phyloP scores from a whole-genome alignment of 2,113 vertebrate genomes.

The Phodopus roborovskii region DNA sequence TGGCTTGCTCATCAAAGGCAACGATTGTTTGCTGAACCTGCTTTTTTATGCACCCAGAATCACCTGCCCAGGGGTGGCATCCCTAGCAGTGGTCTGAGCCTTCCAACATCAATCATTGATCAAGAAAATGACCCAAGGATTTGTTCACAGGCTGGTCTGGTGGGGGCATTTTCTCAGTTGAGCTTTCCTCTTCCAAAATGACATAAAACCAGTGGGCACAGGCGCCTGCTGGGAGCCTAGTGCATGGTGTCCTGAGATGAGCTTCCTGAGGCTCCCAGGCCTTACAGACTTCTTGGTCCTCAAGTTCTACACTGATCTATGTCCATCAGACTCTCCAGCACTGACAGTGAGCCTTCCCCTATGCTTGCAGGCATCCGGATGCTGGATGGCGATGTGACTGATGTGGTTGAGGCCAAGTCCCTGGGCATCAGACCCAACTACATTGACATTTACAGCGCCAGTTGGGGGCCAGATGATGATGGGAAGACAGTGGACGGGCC shows the following conservation, averaged over 20 bases:
- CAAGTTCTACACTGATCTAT: background rate
- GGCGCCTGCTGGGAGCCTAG: background rate
- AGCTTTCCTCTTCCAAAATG: background rate
- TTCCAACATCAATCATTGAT: background rate
- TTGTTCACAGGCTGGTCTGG: background rate
- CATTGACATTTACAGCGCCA: conserved; percentile 97
- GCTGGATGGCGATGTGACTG: conserved; percentile 97
- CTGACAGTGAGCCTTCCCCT: background rate
- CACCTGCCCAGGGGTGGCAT: background rate
- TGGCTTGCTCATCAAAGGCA: background rate
- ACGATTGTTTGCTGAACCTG: background rate
- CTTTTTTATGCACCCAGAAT: background rate
- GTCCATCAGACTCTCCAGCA: background rate
- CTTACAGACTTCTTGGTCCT: background rate
- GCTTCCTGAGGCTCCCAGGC: conserved; percentile 55
- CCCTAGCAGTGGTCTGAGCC: background rate
- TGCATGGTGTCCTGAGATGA: background rate
- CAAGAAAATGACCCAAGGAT: background rate
- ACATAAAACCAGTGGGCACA: background rate
- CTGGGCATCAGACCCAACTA: conserved; percentile 94
- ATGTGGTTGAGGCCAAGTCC: conserved; percentile 95
- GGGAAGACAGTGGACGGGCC: conserved; percentile 97
- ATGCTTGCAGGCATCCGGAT: conserved; percentile 93
- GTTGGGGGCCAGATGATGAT: conserved; percentile 98
- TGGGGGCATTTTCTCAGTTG: background rate